Base-by-base conservation (phyloP, 23 tunicate genomes). In the Clavelina lepadiformis region DNA sequence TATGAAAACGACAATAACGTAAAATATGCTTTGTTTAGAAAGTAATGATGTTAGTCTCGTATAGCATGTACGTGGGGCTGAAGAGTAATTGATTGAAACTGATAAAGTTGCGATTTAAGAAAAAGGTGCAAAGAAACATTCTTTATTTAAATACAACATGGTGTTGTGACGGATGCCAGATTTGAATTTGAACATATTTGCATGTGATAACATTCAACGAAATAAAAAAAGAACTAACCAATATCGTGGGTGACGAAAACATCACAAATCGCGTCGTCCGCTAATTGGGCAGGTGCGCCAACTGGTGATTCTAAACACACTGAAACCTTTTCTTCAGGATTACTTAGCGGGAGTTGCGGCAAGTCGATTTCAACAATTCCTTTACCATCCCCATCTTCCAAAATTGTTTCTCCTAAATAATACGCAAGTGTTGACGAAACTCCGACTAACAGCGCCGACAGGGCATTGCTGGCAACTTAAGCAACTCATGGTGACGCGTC, bases 281-380 rank as follows among this genome's bases (percentile, higher is more conserved):
- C 91, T 28, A 94, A 72, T 3, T 51, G 61, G 2, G 88, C 99
- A 1, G 25, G 63, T 50, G 65, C 70, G 65, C 92, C 86, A 33
- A 68, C 76, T 41, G 99, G 99, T 22, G 77, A 69, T 38, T 86
- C 99, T 46, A 94, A 63, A 13, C 81, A 47, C 23, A 94, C 85
- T 5, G 38, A 41, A 1, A 94, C 73, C 5, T 44, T 82, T 33
- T 94, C 99, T 38, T 46, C 73, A 4, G 63, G 65, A 32, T 82
- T 75, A 19, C 31, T 33, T 15, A 94, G 79, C 2, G 99, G 91
- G 51, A 91, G 58, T 58, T 67, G 81, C 0, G 88, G 96, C 15
- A 94, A 71, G n/a, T 46, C 58, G 33, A 94, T 55, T 29, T 94
- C 99, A 31, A 74, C 78, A 29, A 50, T 38, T 32, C 75, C 95